Conservation (phyloP, 2,888 invertebrate species). For the Exocentrus adspersus region DNA sequence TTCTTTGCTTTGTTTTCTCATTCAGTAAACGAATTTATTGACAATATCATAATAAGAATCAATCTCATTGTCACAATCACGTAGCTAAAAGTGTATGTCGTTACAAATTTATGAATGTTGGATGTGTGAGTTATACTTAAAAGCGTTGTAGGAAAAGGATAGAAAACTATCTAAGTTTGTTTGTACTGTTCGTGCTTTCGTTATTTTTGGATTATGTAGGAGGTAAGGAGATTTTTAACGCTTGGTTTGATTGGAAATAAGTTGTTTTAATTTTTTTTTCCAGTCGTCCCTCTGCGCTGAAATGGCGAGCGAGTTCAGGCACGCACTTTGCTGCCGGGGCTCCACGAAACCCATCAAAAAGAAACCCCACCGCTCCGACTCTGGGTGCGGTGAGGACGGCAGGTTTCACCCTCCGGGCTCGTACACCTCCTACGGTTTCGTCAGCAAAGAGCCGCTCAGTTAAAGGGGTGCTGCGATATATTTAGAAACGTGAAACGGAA, state of each 20-base stretch:
- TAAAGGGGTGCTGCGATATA: slow-evolving; percentile 45
- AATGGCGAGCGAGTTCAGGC: slow-evolving; percentile 78
- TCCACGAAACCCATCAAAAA: slow-evolving; percentile 66
- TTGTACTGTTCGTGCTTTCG: slow-evolving; percentile 65
- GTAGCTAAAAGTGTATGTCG: slow-evolving; percentile 9
- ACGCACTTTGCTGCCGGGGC: slow-evolving; percentile 74
- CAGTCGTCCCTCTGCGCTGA: slow-evolving; percentile 79
- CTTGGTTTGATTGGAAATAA: background rate
- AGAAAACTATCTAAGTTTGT: slow-evolving; percentile 66
- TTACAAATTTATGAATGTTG: slow-evolving; percentile 21
- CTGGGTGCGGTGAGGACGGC: slow-evolving; percentile 55
- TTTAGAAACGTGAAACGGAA: no score
- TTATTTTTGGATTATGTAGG: slow-evolving; percentile 62
- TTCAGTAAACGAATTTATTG: slow-evolving; percentile 56
- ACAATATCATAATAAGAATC: slow-evolving; percentile 53
- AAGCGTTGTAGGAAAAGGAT: slow-evolving; percentile 25
- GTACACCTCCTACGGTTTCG: slow-evolving; percentile 74
- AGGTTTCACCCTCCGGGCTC: slow-evolving; percentile 66
- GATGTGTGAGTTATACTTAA: slow-evolving; percentile 9
- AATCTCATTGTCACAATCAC: slow-evolving; percentile 44
- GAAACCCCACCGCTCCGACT: slow-evolving; percentile 51
- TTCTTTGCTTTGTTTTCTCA: slow-evolving; percentile 25
- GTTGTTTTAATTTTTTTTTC: no score
- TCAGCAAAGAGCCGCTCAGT: slow-evolving; percentile 63
- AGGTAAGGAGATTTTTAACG: slow-evolving; percentile 62